Evolutionary conservation across 2,113 vertebrate species (phyloP).

Genomic region (Geothlypis trichas): DNA sequence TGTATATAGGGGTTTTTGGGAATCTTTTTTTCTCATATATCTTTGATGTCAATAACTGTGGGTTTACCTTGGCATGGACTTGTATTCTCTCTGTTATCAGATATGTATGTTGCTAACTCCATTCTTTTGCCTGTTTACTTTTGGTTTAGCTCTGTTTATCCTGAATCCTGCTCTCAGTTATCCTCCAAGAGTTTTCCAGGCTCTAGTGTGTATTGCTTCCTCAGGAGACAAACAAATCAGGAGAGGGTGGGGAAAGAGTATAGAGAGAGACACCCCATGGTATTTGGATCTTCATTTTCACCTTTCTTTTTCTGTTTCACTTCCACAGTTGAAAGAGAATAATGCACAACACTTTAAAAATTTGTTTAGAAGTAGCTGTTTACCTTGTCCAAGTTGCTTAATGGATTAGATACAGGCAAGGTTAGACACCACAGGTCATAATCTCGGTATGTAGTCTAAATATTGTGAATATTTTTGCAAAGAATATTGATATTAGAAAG

Average conservation of each 20-base stretch:
- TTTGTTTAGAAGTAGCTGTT: neutral
- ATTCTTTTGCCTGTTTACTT: neutral
- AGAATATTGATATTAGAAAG: neutral
- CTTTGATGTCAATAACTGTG: neutral
- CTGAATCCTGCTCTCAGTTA: neutral
- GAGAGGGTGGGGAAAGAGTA: neutral
- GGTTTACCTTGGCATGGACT: neutral
- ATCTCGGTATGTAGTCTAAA: neutral
- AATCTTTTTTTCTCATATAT: constrained; percentile 9
- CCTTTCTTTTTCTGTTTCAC: neutral
- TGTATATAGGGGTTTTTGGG: neutral
- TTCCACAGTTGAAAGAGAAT: neutral
- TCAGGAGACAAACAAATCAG: neutral
- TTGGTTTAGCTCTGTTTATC: neutral
- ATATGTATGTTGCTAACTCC: neutral
- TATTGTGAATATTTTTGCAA: neutral
- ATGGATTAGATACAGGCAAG: neutral
- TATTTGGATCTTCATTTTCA: neutral
- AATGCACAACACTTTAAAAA: neutral
- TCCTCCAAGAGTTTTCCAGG: neutral
- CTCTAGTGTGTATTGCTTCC: neutral
- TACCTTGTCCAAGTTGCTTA: neutral
- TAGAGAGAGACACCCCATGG: neutral
- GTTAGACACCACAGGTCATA: neutral
- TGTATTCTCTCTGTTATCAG: neutral